A percentile compares a stretch with the other conserved stretches of the same genome.
Conservation (phyloP, 2,113 vertebrate species). For the Corythornis madagascariensis region DNA sequence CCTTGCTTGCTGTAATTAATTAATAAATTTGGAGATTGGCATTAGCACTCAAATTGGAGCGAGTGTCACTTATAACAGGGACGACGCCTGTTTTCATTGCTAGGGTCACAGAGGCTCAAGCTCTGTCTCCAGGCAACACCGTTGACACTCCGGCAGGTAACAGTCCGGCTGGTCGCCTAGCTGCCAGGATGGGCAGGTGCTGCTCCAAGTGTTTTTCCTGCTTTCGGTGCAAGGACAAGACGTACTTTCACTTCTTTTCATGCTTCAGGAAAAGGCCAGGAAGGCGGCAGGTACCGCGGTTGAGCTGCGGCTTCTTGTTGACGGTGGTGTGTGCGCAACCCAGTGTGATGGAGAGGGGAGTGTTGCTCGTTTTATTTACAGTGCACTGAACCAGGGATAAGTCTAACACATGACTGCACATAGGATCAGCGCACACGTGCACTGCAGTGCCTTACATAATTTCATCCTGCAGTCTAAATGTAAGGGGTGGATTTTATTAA, state of each 20-base stretch:
- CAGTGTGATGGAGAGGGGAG: not conserved
- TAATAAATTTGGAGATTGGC: too few relatives aligned
- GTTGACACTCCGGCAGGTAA: not conserved
- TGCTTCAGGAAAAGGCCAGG: conserved; percentile 6
- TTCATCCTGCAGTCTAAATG: conserved; percentile 40
- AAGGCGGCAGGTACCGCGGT: not conserved
- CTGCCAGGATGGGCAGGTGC: conserved; percentile 82
- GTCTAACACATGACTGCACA: not conserved
- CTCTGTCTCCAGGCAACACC: not conserved
- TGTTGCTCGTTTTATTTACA: not conserved
- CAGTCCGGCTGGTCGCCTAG: not conserved
- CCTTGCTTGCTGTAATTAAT: too few relatives aligned
- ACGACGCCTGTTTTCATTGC: not conserved
- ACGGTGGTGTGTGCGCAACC: not conserved
- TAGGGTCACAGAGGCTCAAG: not conserved
- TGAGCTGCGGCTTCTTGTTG: not conserved
- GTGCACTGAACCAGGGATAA: not conserved
- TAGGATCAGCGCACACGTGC: not conserved
- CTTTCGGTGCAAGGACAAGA: conserved; percentile 80
- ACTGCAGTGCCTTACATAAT: conserved; percentile 77
- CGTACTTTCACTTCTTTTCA: conserved; percentile 78
- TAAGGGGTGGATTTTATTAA: not conserved
- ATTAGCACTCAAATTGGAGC: not conserved
- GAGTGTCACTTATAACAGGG: not conserved
- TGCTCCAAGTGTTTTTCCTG: conserved; percentile 81